These are phyloP conservation scores for Tetragonula carbonaria DNA, from an alignment of 2,888 invertebrate species.

Conservation along the genomic window DNA sequence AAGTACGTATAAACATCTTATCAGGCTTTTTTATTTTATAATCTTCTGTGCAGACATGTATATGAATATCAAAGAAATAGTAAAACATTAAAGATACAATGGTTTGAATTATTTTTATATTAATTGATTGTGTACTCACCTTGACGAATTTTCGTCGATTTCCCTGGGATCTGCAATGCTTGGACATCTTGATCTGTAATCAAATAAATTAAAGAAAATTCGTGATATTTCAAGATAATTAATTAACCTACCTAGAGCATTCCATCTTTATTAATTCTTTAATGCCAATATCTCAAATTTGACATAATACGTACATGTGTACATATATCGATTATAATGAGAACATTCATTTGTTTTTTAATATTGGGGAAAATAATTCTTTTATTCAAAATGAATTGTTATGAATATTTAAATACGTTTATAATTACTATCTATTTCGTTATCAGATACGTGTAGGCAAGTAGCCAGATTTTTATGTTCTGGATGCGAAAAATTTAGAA, in stretches of 20 bases:
- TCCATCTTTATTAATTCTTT: not conserved
- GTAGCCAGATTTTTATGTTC: conserved; percentile 7
- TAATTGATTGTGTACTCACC: conserved; percentile 12
- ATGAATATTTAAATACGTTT: not conserved
- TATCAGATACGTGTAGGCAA: not conserved
- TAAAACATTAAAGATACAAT: not conserved
- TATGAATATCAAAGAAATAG: not conserved
- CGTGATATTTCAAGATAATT: not conserved
- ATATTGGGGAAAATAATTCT: not conserved
- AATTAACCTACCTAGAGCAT: conserved; percentile 17
- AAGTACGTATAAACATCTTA: not conserved
- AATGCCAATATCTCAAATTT: not conserved
- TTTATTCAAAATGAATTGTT: not conserved
- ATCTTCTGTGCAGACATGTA: not conserved
- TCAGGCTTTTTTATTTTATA: not conserved
- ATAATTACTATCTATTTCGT: not conserved
- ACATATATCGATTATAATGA: not conserved
- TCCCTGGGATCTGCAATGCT: not conserved
- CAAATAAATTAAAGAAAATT: not conserved
- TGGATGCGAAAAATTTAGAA: not conserved
- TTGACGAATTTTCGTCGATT: no score
- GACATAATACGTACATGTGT: not conserved
- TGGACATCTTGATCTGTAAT: conserved; percentile 1
- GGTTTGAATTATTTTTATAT: not conserved
- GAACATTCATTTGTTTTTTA: not conserved